Conservation (phyloP, 1,140 invertebrate species). For the Eriosoma lanigerum region DNA sequence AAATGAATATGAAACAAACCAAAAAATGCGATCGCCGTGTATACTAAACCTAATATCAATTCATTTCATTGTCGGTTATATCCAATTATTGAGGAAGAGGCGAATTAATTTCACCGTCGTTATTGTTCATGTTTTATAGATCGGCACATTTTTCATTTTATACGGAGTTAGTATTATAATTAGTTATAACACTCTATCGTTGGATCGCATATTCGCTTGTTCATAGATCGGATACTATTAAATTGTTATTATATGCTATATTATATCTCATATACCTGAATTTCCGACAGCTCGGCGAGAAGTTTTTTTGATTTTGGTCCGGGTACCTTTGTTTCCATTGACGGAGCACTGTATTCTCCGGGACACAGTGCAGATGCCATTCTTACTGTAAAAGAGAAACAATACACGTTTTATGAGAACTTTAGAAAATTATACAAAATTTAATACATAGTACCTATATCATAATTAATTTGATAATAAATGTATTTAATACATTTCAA, state of each 20-base stretch:
- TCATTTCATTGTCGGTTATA: too few relatives aligned
- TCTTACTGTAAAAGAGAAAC: constrained; percentile 21
- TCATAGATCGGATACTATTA: too few relatives aligned
- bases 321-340: constrained; percentile 65
- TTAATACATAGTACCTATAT: neutral
- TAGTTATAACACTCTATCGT: too few relatives aligned
- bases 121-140: too few relatives aligned
- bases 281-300: constrained; percentile 62
- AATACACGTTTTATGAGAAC: neutral
- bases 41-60: too few relatives aligned
- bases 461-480: neutral
- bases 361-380: constrained; percentile 23
- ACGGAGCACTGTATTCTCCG: constrained; percentile 64
- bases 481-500: neutral
- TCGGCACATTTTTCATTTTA: too few relatives aligned
- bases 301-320: constrained; percentile 69
- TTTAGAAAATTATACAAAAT: neutral
- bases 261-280: constrained; percentile 59
- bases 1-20: constrained; percentile 52
- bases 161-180: too few relatives aligned
- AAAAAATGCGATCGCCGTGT: too few relatives aligned
- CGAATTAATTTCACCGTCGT: too few relatives aligned
- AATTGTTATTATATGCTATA: too few relatives aligned
- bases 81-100: too few relatives aligned
- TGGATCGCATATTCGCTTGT: too few relatives aligned